These are phyloP conservation scores for Dendrophyllia cribrosa DNA, from an alignment of 64 coral and sea anemone species.

Conservation along the genomic window DNA sequence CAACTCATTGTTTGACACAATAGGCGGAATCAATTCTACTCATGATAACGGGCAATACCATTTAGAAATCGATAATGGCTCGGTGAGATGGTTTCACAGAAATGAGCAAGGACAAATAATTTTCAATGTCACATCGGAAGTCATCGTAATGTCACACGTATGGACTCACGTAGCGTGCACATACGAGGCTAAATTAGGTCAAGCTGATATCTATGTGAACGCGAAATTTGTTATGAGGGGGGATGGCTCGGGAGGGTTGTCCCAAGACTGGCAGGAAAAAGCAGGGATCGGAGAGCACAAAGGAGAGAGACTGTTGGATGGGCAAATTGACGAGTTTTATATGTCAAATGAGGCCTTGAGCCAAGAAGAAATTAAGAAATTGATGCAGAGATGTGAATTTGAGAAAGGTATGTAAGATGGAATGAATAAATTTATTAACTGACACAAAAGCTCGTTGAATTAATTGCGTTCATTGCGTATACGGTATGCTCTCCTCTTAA, in stretches of 20 bases:
- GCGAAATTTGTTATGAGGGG: constrained; percentile 91
- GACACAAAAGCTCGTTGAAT: no score
- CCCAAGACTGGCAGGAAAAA: constrained; percentile 93
- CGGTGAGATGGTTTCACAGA: constrained; percentile 91
- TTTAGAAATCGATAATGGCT: constrained; percentile 82
- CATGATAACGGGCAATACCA: constrained; percentile 89
- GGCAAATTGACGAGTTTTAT: constrained; percentile 92
- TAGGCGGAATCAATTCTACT: constrained; percentile 82
- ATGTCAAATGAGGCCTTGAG: constrained; percentile 88
- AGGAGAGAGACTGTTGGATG: constrained; percentile 68
- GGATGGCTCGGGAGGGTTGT: constrained; percentile 87
- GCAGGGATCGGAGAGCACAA: constrained; percentile 95
- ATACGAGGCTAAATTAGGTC: constrained; percentile 69
- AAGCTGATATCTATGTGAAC: constrained; percentile 90
- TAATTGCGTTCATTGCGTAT: no score
- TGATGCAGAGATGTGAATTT: constrained; percentile 96
- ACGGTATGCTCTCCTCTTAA: no score
- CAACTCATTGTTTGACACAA: constrained; percentile 92
- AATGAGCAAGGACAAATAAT: constrained; percentile 79
- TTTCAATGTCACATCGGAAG: constrained; percentile 86
- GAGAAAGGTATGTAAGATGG: constrained; percentile 84
- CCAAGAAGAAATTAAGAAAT: constrained; percentile 88
- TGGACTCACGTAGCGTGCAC: constrained; percentile 95
- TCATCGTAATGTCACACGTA: constrained; percentile 56
- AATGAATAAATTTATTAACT: no score